Evolutionary conservation across 1,140 invertebrate genomes (phyloP), one percentile per base, ranked within the genome.

Genomic region (Pseudomyrmex dendroicus): DNA sequence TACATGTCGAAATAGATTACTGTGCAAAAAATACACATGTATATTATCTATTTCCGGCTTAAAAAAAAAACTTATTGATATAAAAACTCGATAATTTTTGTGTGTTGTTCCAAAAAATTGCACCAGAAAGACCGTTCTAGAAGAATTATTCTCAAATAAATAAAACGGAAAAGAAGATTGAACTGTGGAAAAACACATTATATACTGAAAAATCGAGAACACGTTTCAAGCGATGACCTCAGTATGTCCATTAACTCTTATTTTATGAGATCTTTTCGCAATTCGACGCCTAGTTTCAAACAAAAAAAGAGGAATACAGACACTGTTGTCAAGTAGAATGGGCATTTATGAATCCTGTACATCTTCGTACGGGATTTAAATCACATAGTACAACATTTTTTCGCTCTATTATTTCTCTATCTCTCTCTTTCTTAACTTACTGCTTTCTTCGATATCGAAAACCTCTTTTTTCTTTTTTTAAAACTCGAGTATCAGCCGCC

Each of bases 401-500:
- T 78, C 68, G 74, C 50, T 20, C 46, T 63, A 25, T 25, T 25
- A 25, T 25, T 46, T 59, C 77, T 44, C 62, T 25, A 57, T 12
- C 20, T 13, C 17, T 20, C 66, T 25, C 59, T 59, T 25, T 22
- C 64, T 52, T 63, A 52, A 61, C 25, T 25, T 25, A 25, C 25
- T 10, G 22, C 20, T 83, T 63, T 62, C 70, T 73, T 85, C 57
- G 22, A 35, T 35, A 35, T 7, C 35, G 0, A 35, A 35, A 35
- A 35, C 5, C 0, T 0, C 5, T 35, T 87, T 64, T 85, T 87
- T 22, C 73, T 67, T 15, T 61, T 61, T 80, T 62, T 72, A 15
- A 64, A 84, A 86, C 82, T 84, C 87, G 90, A 86, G 86, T 73
- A 77, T 68, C 78, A 89, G 52, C 91, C 91, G 92, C 92, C 92